A percentile compares a stretch with the other conserved stretches of the same genome.
Evolutionary conservation across 2,797 vertebrate species (phyloP).

Genomic region (Selene dorsalis): DNA sequence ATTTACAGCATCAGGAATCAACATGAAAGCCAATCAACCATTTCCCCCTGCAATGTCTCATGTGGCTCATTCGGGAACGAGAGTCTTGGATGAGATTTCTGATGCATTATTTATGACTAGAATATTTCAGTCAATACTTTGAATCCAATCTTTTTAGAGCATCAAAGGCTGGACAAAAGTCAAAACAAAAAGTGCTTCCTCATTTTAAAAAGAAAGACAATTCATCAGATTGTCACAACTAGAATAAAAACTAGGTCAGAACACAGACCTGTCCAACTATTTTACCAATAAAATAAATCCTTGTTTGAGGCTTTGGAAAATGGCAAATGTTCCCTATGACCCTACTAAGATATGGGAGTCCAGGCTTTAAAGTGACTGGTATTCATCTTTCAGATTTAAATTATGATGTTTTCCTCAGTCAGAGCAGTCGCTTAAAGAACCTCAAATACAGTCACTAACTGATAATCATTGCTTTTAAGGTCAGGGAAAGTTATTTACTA

Average conservation of each 20-base stretch:
- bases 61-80: slow-evolving; percentile 5
- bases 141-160: slow-evolving; percentile 12
- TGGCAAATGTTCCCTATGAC: slow-evolving; percentile 7
- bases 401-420: slow-evolving; percentile 45
- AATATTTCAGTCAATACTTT: slow-evolving; percentile 3
- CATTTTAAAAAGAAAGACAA: slow-evolving; percentile 2
- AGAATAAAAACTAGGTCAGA: slow-evolving; percentile 4
- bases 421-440: slow-evolving; percentile 30
- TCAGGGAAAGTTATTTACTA: slow-evolving; percentile 78
- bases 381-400: slow-evolving; percentile 42
- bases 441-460: slow-evolving; percentile 34
- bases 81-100: slow-evolving; percentile 8
- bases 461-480: slow-evolving; percentile 49
- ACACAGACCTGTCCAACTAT: background rate
- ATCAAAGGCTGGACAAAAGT: slow-evolving; percentile 17
- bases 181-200: background rate
- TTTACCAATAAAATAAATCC: slow-evolving; percentile 4
- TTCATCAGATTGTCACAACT: background rate
- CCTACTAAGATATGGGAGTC: background rate
- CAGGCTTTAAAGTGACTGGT: slow-evolving; percentile 24
- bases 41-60: background rate
- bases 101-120: slow-evolving; percentile 39
- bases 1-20: slow-evolving; percentile 2
- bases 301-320: slow-evolving; percentile 27
- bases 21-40: slow-evolving; percentile 4